These are phyloP conservation scores for Stercorarius parasiticus DNA, from an alignment of 2,113 vertebrate species.

Conservation along the genomic window DNA sequence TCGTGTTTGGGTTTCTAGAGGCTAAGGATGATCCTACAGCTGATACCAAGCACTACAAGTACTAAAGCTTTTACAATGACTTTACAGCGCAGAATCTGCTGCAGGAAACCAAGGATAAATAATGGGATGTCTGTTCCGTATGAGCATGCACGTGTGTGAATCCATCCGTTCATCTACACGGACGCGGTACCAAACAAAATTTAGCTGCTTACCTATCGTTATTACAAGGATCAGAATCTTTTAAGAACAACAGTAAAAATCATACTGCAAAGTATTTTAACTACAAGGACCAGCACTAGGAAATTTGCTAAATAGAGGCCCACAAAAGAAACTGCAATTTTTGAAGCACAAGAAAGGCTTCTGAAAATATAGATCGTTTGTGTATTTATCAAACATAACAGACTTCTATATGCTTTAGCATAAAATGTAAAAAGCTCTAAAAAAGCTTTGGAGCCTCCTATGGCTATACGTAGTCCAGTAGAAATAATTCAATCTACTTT, in stretches of 20 bases:
- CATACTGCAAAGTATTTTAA: not conserved
- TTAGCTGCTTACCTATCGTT: not conserved
- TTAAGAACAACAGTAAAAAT: not conserved
- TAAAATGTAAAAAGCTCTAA: not conserved
- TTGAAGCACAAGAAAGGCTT: not conserved
- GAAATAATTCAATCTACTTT: not conserved
- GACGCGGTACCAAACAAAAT: not conserved
- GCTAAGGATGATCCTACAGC: not conserved
- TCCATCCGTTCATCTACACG: not conserved
- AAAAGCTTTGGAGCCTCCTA: not conserved
- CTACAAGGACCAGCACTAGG: not conserved
- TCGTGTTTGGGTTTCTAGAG: not conserved
- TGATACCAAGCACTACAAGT: not conserved
- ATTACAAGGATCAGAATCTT: not conserved
- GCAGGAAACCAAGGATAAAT: constrained; percentile 2
- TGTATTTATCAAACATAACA: not conserved
- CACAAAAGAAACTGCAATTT: not conserved
- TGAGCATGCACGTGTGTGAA: not conserved
- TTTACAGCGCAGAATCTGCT: not conserved
- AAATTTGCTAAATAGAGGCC: not conserved
- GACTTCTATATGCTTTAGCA: not conserved
- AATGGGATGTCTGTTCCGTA: not conserved
- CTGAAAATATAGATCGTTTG: not conserved
- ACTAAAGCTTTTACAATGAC: not conserved
- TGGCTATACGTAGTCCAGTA: not conserved